Base-by-base conservation (phyloP, 2,797 vertebrate genomes). In the Gadopsis marmoratus region DNA sequence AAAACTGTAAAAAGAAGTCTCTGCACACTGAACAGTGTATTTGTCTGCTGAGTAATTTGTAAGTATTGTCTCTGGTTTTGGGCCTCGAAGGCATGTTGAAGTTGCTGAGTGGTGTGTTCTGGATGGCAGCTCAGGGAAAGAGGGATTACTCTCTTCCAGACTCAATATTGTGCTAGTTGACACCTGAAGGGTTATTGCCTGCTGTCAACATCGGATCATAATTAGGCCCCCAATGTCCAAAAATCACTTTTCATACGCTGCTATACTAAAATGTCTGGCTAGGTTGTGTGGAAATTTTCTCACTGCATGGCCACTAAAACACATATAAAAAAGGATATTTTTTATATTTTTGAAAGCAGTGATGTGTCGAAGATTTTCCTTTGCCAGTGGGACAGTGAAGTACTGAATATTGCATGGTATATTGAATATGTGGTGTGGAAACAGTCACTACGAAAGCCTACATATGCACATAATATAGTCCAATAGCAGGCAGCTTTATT, bases 201-300 rank as follows among this genome's bases (percentile, higher is more conserved):
- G 56, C 88, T 88, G 79, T 89, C 86, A 85, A 83, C 77, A 83
- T 31, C 2, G 41, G 48, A 77, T 88, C 81, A 89, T 91, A 89
- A 93, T 94, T 88, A 88, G 76, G 54, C 79, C 81, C 82, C 54
- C 63, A 79, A 86, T 88, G 74, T 65, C 82, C 69, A 61, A 76
- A 88, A 87, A 85, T 74, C 77, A 64, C 73, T 53, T 81, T 82
- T 83, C 10, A 62, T 31, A 54, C 43, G 41, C 78, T 60, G 63
- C 26, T 48, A n/a, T 21, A 33, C 17, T 45, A 12, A 63, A 71
- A 67, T 43, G 9, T 43, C 19, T n/a, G 43, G 51, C 43, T 41
- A 14, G 17, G 39, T 37, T 60, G n/a, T 60, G 19, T 23, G 35
- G 21, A 63, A 71, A 60, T 73, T 13, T 58, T 66, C 53, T 77